Conservation (phyloP, 2,888 invertebrate species). For the Ryuthela nishihirai region DNA sequence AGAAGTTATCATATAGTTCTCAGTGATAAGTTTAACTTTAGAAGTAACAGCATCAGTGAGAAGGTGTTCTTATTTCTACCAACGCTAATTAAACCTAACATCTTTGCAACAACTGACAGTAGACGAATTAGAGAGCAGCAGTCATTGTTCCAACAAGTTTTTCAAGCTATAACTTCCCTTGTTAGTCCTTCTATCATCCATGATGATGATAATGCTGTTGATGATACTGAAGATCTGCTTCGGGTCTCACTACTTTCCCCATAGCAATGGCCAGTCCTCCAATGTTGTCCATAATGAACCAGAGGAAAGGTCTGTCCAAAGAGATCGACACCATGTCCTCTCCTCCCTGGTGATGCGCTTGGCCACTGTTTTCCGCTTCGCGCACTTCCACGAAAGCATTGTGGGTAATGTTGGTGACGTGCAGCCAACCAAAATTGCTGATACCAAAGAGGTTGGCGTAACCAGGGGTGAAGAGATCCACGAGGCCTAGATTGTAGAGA, state of each 20-base stretch:
- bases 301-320: slow-evolving; percentile 42
- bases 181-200: too few relatives aligned
- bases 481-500: slow-evolving; percentile 39
- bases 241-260: slow-evolving; percentile 40
- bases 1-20: too few relatives aligned
- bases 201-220: too few relatives aligned
- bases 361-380: background rate
- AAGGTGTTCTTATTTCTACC: too few relatives aligned
- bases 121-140: too few relatives aligned
- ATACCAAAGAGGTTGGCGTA: slow-evolving; percentile 41
- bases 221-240: too few relatives aligned
- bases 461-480: slow-evolving; percentile 41
- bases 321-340: slow-evolving; percentile 19
- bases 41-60: too few relatives aligned
- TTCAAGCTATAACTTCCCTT: too few relatives aligned
- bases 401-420: slow-evolving; percentile 42
- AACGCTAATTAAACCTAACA: too few relatives aligned
- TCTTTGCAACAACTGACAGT: too few relatives aligned
- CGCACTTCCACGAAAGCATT: slow-evolving; percentile 36
- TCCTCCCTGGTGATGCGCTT: background rate
- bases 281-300: slow-evolving; percentile 43
- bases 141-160: too few relatives aligned
- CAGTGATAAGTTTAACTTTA: too few relatives aligned
- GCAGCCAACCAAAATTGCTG: slow-evolving; percentile 42
- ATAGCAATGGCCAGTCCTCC: slow-evolving; percentile 42